These are phyloP conservation scores for Dorcus hopei DNA, from an alignment of 2,888 invertebrate species.

Conservation along the genomic window DNA sequence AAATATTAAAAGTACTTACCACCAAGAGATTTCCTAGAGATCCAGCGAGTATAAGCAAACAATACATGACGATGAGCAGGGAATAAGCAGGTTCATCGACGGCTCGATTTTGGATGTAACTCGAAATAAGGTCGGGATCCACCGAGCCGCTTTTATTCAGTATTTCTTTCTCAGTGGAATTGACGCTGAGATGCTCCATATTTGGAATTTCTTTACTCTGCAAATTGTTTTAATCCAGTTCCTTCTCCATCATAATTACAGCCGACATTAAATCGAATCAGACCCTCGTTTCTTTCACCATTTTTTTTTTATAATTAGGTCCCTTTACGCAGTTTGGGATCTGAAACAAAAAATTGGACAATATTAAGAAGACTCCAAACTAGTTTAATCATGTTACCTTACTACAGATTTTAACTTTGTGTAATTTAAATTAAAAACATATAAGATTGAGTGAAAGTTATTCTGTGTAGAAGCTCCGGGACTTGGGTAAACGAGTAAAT, in stretches of 20 bases:
- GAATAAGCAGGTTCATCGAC: conserved; percentile 69
- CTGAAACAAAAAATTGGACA: too few relatives aligned
- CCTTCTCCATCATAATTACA: too few relatives aligned
- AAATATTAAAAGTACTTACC: conserved; percentile 51
- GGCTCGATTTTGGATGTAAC: conserved; percentile 66
- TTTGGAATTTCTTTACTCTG: neutral
- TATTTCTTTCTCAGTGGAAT: conserved; percentile 19
- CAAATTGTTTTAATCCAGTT: neutral
- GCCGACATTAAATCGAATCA: too few relatives aligned
- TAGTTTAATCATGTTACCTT: too few relatives aligned
- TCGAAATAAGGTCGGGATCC: conserved; percentile 54
- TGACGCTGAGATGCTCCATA: neutral
- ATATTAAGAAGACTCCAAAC: too few relatives aligned
- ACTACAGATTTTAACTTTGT: too few relatives aligned
- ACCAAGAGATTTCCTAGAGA: conserved; percentile 84
- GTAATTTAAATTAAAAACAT: too few relatives aligned
- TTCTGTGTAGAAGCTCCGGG: too few relatives aligned
- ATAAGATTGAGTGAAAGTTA: too few relatives aligned
- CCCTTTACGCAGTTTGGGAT: too few relatives aligned
- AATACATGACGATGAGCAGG: conserved; percentile 67
- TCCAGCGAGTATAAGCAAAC: conserved; percentile 74
- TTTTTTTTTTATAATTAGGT: neutral
- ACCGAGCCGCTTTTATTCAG: conserved; percentile 37
- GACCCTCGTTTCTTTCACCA: neutral
- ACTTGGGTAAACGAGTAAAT: too few relatives aligned